Evolutionary conservation across 2,888 invertebrate genomes (phyloP).

Genomic region (Parapristionchus giblindavisi): DNA sequence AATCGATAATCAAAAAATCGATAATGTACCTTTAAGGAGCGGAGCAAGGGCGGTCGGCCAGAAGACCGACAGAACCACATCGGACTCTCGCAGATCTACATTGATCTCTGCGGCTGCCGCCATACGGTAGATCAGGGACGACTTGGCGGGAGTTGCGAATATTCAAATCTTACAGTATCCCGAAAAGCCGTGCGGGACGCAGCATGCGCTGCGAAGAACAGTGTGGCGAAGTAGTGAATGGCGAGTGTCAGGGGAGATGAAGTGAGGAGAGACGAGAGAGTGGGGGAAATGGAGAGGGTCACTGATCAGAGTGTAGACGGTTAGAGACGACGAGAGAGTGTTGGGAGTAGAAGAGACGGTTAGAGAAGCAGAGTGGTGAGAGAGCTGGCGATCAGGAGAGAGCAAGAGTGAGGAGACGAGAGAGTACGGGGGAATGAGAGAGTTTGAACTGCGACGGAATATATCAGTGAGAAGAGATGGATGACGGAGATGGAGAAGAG

Average conservation of each 20-base stretch:
- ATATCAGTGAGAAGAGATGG: background rate
- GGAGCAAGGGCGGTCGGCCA: constrained; percentile 40
- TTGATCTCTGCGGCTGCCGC: constrained; percentile 50
- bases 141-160: background rate
- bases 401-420: too few relatives aligned
- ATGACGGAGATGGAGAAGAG: background rate
- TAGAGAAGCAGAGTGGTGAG: background rate
- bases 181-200: background rate
- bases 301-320: background rate
- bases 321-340: background rate
- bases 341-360: background rate
- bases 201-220: background rate
- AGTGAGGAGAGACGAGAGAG: constrained; percentile 15
- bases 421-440: too few relatives aligned
- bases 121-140: too few relatives aligned
- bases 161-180: constrained; percentile 20
- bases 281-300: background rate
- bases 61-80: constrained; percentile 51
- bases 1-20: too few relatives aligned
- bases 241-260: constrained; percentile 35
- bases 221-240: background rate
- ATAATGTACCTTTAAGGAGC: constrained; percentile 40
- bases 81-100: constrained; percentile 48
- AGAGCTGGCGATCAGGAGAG: background rate
- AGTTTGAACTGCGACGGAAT: too few relatives aligned